Evolutionary conservation across 2,888 invertebrate species (phyloP), one percentile per base, ranked within the genome.

Genomic region (Ophion obscuratus): DNA sequence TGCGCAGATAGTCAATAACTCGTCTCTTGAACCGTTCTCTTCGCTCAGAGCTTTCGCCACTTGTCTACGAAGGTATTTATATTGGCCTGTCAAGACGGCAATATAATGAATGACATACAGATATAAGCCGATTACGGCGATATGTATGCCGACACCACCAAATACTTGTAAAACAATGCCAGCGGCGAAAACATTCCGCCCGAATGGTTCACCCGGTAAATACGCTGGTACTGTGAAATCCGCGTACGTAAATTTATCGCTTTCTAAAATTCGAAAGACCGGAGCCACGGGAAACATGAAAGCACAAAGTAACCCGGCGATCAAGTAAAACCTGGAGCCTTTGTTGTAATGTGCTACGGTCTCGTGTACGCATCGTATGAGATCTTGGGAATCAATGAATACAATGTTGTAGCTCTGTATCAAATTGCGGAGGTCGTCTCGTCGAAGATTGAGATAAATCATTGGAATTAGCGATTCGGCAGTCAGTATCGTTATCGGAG

Each of bases 91-190:
- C 20, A 90, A 36, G 6, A 91, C 44, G 1, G 88, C 78, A 17
- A 91, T 87, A 14, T 88, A 40, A 40, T 91, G 83, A 74, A 87
- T 89, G 14, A 87, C 83, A 53, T 91, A 91, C 20, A 91, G 6
- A 61, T 91, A 91, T 3, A 90, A 64, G 9, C 89, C 70, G 9
- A 84, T 79, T 68, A 90, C 92, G 53, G 87, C 89, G 1, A 82
- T 6, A 2, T 88, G 82, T 0, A 82, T n/a, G 36, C 79, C 88
- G 2, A 31, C 1, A 0, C 74, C 14, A 7, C 87, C 88, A 2
- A 89, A 0, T 0, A 77, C 9, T 78, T 90, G 57, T 0, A 91
- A n/a, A 0, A 88, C 0, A 17, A 87, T 66, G 0, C 87, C 88
- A 0, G 47, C 17, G 0, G 87, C 0, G 31, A 90, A 92, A 59